Evolutionary conservation across 2,888 invertebrate genomes (phyloP), one percentile per base, ranked within the genome.

Genomic region (Subacronicta megacephala): DNA sequence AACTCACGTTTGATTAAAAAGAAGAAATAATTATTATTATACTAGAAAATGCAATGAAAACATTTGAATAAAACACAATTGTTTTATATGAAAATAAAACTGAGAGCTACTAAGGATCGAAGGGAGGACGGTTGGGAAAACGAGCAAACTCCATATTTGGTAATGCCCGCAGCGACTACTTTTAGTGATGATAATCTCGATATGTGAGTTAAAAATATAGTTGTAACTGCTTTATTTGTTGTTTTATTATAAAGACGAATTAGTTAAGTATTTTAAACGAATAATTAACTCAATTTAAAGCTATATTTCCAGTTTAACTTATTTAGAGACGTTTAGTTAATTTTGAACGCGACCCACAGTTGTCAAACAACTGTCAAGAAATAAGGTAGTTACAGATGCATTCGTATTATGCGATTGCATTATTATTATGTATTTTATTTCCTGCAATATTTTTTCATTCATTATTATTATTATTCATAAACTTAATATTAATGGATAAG

Each of bases 61-160:
- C 94, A 94, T 94, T 94, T 92, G 93, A 92, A 88, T 89, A 78
- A 81, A 81, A 85, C 87, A 81, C 84, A 84, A 81, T 83, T 80
- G 79, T 83, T 82, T 83, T 84, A 65, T 61, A 88, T 84, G 89
- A 91, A 90, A 88, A 90, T 90, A 92, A 77, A 93, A 90, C 90
- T 87, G 90, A 93, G 90, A 93, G 90, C 92, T 89, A 89, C 91
- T 92, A 92, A 87, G 92, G 92, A 93, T 88, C 89, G 93, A 93
- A 94, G 93, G 93, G 93, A 93, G 93, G 92, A 92, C 93, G 93
- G 93, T 93, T 92, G 93, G 94, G 94, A 95, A 95, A 95, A 95
- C 95, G 95, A 95, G 94, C 95, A 93, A 95, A 95, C 95, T 95
- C 95, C 95, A 95, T 95, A 95, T 95, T 95, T 95, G 95, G 95